Conservation (phyloP, 1,140 invertebrate species). For the Drosophila nasuta region DNA sequence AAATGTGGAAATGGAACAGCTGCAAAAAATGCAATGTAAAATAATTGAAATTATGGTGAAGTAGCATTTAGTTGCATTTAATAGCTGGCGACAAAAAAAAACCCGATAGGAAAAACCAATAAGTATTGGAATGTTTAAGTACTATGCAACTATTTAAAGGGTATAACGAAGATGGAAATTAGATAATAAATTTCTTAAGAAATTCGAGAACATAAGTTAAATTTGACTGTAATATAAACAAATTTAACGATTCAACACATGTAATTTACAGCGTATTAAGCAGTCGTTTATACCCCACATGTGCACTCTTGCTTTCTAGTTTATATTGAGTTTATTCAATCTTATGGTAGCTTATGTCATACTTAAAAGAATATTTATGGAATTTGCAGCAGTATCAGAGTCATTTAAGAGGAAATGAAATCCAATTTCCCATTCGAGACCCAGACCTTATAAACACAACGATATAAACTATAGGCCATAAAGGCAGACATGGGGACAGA, state of each 20-base stretch:
- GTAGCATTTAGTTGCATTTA: background rate
- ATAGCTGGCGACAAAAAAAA: slow-evolving; percentile 15
- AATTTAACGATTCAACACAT: too few species aligned
- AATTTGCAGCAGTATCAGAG: slow-evolving; percentile 28
- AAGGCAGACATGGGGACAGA: slow-evolving; percentile 27
- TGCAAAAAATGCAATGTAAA: slow-evolving; percentile 11
- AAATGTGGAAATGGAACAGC: slow-evolving; percentile 31
- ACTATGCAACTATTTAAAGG: background rate
- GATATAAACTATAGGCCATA: slow-evolving; percentile 49
- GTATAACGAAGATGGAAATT: background rate
- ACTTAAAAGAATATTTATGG: slow-evolving; percentile 19
- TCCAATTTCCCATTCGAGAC: slow-evolving; percentile 49
- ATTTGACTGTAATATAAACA: too few species aligned
- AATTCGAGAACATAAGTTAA: background rate
- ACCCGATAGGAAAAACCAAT: slow-evolving; percentile 9
- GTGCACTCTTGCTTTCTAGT: slow-evolving; percentile 3
- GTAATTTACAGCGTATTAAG: slow-evolving; percentile 1
- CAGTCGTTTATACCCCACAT: background rate
- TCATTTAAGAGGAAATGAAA: slow-evolving; percentile 59
- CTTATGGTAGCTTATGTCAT: slow-evolving; percentile 21
- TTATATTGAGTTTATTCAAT: slow-evolving; percentile 10
- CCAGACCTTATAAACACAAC: slow-evolving; percentile 39
- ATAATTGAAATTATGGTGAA: slow-evolving; percentile 14
- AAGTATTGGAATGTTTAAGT: background rate
- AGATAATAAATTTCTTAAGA: background rate